A percentile compares a stretch with the other conserved stretches of the same genome.
phyloP scores from a whole-genome alignment of 2,797 vertebrate genomes.

The Peromyscus melanophrys region DNA sequence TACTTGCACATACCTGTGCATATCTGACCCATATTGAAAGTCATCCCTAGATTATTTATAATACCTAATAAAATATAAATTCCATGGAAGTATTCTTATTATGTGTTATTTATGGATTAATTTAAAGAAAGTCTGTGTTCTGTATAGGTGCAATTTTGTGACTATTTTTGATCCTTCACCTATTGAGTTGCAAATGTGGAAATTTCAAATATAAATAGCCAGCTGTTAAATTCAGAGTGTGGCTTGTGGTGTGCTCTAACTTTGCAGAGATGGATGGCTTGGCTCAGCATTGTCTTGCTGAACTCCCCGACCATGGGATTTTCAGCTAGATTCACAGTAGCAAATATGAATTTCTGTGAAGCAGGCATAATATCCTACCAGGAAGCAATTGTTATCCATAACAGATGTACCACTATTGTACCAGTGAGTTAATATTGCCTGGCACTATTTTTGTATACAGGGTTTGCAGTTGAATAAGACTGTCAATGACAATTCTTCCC shows the following conservation, averaged over 20 bases:
- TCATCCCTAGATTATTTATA: neutral
- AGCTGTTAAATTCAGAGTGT: neutral
- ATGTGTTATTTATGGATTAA: neutral
- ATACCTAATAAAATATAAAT: neutral
- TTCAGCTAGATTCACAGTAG: neutral
- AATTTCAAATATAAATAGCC: neutral
- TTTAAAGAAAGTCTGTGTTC: neutral
- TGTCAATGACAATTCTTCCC: neutral
- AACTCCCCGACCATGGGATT: neutral
- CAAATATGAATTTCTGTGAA: neutral
- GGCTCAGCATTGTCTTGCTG: neutral
- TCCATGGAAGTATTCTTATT: neutral
- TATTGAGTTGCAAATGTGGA: neutral
- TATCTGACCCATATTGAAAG: neutral
- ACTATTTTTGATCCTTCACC: neutral
- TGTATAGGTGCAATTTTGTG: neutral
- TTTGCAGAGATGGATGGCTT: neutral
- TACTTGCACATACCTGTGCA: neutral
- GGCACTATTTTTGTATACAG: neutral
- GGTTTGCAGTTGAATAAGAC: neutral
- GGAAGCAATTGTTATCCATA: neutral
- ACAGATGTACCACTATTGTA: neutral
- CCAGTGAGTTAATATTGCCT: neutral
- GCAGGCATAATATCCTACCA: neutral
- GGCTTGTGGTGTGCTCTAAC: neutral